Base-by-base conservation (phyloP, 1,140 invertebrate species). In the Linepithema humile region DNA sequence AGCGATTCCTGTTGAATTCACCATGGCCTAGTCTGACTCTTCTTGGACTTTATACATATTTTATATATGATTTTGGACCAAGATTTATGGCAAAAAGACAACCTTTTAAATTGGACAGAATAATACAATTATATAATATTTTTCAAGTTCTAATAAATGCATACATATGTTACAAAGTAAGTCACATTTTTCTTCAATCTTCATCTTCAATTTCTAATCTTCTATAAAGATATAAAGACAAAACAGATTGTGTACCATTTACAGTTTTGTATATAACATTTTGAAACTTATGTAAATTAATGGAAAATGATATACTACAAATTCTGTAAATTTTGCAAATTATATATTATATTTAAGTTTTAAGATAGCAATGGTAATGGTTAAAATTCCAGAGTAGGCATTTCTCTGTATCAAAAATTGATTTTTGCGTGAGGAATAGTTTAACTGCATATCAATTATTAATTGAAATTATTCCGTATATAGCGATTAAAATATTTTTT, bases 61-160 rank as follows among this genome's bases (percentile, higher is more conserved):
- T 96, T 87, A 40, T 78, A 67, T 7, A 96, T 53, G 94, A 95
- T 55, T 93, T 96, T 73, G 97, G 98, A 10, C 97, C 97, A 4
- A 94, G 94, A 83, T 95, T 96, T 62, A 98, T 98, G 98, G 95
- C 95, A 83, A 95, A 96, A 74, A 95, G 97, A 70, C 93, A 96
- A 86, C 96, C 98, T 0, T 97, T 96, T 87, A 95, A 97, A 78
- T 93, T 98, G 0, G 95, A 97, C n/a, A 95, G 93, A 78, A 87
- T 97, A 53, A 95, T 98, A 89, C 96, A 97, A 72, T 82, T 96
- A 29, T 98, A 98, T 91, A 98, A 98, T 91, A 91, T 96, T 17
- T 88, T 96, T 32, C 96, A 98, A 93, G 97, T 98, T 43, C 40
- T 96, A 57, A 94, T 96, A 64, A 97, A 96, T 88, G 75, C 86